Base-by-base conservation (phyloP, 2,888 invertebrate species). In the Tipula vernalis region DNA sequence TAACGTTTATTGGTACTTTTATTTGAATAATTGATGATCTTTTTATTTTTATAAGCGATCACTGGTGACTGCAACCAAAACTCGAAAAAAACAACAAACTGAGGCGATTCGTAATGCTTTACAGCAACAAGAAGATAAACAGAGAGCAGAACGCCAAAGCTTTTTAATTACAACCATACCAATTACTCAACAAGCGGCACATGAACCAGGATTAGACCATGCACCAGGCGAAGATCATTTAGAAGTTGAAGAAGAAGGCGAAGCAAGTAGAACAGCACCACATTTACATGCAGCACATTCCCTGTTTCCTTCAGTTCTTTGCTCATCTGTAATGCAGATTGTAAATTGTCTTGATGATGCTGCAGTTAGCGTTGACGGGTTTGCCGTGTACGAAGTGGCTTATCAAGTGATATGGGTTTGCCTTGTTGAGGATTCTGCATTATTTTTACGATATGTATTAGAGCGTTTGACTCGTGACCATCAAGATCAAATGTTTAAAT, bases 381-480 rank as follows among this genome's bases (percentile, higher is more conserved):
- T 96, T 89, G 96, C 97, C n/a, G 99, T 99, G 0, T 98, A 98
- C 90, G 98, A 99, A 93, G 96, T 98, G 0, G 98, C 99, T 87
- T 98, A 98, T 91, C 97, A 98, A 93, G 97, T 97, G 89, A 98
- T 99, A 89, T 99, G 99, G 99, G 96, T 96, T 88, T 99, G 99
- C 90, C 93, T 99, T 84, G 99, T 99, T 0, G 99, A 99, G 92
- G 99, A 99, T 90, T 98, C 99, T 0, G 97, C 98, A 0, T 92
- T 99, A 0, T 99, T 99, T 91, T 93, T 99, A 71, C 94, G 99
- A 12, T 98, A 99, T 90, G 98, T 99, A 85, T 93, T 99, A 83
- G 99, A 99, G 91, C 95, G 98, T 71, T 91, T 99, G 3, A 99
- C 99, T 0, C 93, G 98, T 6, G 98, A 98, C 89, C 96, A 97